phyloP scores from a whole-genome alignment of 1,140 invertebrate genomes.

The Cyphomyrmex costatus region DNA sequence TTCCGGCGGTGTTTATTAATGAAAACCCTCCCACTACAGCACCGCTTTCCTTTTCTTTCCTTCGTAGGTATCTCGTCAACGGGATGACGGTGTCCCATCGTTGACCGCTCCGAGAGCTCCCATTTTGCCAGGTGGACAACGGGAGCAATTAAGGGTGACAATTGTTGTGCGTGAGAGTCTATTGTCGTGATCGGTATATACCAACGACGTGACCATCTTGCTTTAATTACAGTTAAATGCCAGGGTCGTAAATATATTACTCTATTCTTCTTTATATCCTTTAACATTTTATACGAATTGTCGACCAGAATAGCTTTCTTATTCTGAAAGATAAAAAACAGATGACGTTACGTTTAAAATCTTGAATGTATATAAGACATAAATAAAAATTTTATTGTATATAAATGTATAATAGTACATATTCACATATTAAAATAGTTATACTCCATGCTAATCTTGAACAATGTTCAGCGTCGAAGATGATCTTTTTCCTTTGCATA shows the following conservation, averaged over 20 bases:
- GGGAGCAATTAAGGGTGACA: slow-evolving; percentile 15
- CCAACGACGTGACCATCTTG: slow-evolving; percentile 10
- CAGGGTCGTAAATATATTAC: neutral
- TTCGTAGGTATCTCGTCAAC: slow-evolving; percentile 39
- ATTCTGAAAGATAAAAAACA: neutral
- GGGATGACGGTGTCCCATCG: slow-evolving; percentile 37
- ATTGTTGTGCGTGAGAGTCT: slow-evolving; percentile 35
- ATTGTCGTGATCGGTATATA: neutral
- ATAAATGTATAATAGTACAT: neutral
- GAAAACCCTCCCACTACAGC: slow-evolving; percentile 10
- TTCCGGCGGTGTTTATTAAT: slow-evolving; percentile 55
- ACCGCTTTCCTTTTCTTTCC: slow-evolving; percentile 4
- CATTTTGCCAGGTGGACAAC: slow-evolving; percentile 39
- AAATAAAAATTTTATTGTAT: neutral
- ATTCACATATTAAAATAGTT: neutral
- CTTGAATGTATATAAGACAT: neutral
- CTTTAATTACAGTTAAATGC: slow-evolving; percentile 38
- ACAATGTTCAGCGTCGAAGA: no score
- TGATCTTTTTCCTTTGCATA: no score
- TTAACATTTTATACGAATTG: neutral
- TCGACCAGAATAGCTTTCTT: neutral
- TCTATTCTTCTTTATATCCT: neutral
- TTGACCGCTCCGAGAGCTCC: neutral
- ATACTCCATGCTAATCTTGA: neutral
- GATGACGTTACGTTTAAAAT: neutral